Evolutionary conservation across 2,113 vertebrate genomes (phyloP).

Genomic region (Suricata suricatta): DNA sequence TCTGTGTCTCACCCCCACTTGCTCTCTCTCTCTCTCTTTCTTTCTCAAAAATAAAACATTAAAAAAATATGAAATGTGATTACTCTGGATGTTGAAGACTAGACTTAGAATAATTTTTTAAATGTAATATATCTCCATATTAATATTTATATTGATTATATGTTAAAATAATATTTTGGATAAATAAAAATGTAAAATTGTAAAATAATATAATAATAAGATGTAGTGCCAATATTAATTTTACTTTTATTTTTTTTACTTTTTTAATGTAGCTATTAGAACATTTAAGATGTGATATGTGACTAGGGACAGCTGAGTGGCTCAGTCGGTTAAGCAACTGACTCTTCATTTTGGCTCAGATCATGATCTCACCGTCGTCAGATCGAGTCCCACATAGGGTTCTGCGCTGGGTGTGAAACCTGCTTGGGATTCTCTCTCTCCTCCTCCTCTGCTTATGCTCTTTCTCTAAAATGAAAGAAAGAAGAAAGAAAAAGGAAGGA

Average conservation of each 20-base stretch:
- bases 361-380: no score
- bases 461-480: no score
- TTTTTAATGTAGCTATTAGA: not conserved
- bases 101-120: not conserved
- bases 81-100: not conserved
- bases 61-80: not conserved
- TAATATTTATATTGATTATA: not conserved
- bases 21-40: no score
- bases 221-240: not conserved
- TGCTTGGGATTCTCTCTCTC: no score
- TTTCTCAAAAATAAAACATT: no score
- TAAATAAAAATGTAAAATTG: not conserved
- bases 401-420: no score
- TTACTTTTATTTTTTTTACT: not conserved
- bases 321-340: no score
- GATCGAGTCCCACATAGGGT: no score
- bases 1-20: no score
- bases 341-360: no score
- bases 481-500: no score
- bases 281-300: not conserved
- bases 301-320: not conserved
- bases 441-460: no score
- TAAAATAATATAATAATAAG: not conserved
- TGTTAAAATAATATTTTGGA: not conserved
- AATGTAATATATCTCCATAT: not conserved